Base-by-base conservation (phyloP, 2,797 vertebrate genomes). In the Poecilia velifera region DNA sequence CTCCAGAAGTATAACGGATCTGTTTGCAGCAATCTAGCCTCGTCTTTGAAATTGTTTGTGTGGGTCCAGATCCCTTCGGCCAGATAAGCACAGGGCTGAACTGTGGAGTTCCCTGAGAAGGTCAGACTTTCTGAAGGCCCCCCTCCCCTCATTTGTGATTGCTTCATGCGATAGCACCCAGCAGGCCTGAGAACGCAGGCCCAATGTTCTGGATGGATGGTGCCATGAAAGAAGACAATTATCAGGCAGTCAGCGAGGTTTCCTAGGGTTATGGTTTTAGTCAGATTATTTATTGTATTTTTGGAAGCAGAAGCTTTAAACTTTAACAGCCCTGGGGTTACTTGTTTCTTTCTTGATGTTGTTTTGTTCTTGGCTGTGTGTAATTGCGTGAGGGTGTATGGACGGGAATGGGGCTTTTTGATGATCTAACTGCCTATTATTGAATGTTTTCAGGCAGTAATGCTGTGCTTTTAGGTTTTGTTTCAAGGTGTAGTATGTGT, bases 231-330 rank as follows among this genome's bases (percentile, higher is more conserved):
- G 88, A 92, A 95, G 94, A 95, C 95, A 95, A 96, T 96, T 96
- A 96, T 91, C 86, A 94, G 90, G 92, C 95, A 95, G 94, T 88
- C 89, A 95, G 93, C 83, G 82, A 92, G 92, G 95, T 95, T 95
- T 96, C 94, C 86, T 81, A 93, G 94, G 95, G 95, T 95, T 95
- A 94, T 89, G 93, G 92, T 93, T 95, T 95, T 95, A 96, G 94
- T 93, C 93, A 89, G 91, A 96, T 95, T 95, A 96, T 95, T 96
- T 96, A 93, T 95, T 95, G 95, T 93, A 94, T 94, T 95, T 96
- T 91, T 95, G 36, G 93, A 96, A 95, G 94, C 94, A 93, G 91
- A 87, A 86, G 91, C 94, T 95, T 96, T 95, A 94, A 96, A 95
- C 95, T 95, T 95, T 93, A 95, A 95, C 93, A 96, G 94, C 95